phyloP scores from a whole-genome alignment of 2,113 vertebrate genomes.

The Microcebus jonahi region DNA sequence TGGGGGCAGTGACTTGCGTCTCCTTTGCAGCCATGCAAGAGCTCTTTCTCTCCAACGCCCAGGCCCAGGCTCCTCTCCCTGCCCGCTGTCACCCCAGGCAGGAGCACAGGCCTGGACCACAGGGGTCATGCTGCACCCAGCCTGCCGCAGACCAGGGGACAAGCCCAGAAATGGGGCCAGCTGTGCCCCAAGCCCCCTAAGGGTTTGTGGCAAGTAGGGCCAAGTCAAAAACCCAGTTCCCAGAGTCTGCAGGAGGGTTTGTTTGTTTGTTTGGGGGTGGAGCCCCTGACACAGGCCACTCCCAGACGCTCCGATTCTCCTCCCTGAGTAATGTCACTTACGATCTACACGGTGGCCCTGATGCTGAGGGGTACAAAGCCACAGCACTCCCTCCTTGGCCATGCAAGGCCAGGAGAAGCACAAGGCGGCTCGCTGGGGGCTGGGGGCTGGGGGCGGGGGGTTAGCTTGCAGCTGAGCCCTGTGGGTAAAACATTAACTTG shows the following conservation, averaged over 20 bases:
- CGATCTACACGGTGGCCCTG: neutral
- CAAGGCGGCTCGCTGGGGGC: neutral
- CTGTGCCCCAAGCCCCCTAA: fast-evolving
- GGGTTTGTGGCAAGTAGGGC: neutral
- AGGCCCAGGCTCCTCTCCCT: fast-evolving
- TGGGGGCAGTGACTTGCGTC: neutral
- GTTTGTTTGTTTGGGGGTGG: no score
- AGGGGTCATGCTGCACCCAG: neutral
- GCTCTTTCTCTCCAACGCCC: neutral
- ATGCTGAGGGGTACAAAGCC: neutral
- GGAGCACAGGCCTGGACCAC: neutral
- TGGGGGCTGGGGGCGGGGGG: no score
- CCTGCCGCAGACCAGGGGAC: neutral
- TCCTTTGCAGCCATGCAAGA: neutral
- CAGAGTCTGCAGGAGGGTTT: neutral
- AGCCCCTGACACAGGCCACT: neutral
- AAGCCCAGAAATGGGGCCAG: neutral
- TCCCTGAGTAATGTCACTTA: neutral
- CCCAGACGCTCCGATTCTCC: neutral
- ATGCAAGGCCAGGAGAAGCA: neutral
- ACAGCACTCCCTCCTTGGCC: neutral
- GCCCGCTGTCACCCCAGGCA: neutral
- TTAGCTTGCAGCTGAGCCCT: neutral
- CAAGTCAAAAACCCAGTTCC: neutral
- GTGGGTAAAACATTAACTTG: slow-evolving; percentile 58